Evolutionary conservation across 2,797 vertebrate species (phyloP), one percentile per base, ranked within the genome.

Genomic region (Salarias fasciatus): DNA sequence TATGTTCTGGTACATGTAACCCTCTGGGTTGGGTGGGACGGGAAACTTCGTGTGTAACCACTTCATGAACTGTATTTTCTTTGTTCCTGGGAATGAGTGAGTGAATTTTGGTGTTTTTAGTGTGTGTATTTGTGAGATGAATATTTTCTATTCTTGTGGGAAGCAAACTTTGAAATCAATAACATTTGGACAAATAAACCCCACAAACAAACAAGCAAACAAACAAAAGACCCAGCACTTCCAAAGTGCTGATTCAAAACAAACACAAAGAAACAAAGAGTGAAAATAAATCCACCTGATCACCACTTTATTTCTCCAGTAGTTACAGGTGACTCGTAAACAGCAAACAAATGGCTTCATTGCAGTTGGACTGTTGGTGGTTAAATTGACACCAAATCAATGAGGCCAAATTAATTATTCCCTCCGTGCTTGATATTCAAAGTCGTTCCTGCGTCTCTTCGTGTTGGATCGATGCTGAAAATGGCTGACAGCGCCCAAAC

Each of bases 401-500:
- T 29, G 6, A 10, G 29, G 43, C 3, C 11, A 14, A 9, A 33
- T 3, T 11, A 37, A 11, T 52, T 7, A 7, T 44, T 53, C 41
- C 8, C 13, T 41, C 2, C 14, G 60, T 24, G 40, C 18, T 30
- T 43, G 61, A 33, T 35, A 10, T 29, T 41, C 15, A 15, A 53
- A 60, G 41, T 8, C 50, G 1, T 14, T 3, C 0, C 24, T 1
- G n/a, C 30, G 1, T 54, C 8, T 10, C 12, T 6, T 36, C 64
- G 40, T 5, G 1, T 18, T 48, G 3, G 4, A 31, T 65, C 45
- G 30, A 63, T 48, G 28, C 11, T 14, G 10, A 28, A 63, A 77
- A 55, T 46, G 41, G 57, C 61, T 69, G 63, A 77, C 8, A 4
- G 28, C 13, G 53, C 77, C 53, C 50, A 63, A 63, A 53, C 30